A percentile compares a stretch with the other conserved stretches of the same genome.
Conservation (phyloP, 2,888 invertebrate genomes). For the Furcula furcula region DNA sequence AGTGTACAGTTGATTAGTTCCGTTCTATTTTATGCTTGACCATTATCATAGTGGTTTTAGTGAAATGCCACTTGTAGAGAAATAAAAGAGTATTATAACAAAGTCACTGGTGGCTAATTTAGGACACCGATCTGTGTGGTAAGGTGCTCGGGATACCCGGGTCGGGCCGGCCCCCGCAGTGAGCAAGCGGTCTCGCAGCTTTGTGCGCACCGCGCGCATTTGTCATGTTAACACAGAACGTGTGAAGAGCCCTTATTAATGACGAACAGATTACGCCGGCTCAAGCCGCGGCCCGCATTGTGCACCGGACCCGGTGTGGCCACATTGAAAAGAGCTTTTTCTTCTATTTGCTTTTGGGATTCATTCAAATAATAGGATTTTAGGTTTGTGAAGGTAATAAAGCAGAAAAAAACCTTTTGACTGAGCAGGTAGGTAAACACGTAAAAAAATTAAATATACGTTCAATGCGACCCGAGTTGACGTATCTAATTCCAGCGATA, state of each 20-base stretch:
- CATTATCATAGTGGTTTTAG: too few species aligned
- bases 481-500: conserved; percentile 11
- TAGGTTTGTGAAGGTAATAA: conserved; percentile 35
- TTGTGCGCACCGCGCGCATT: conserved; percentile 61
- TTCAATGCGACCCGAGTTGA: conserved; percentile 11
- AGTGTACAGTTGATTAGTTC: too few species aligned
- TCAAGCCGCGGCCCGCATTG: conserved; percentile 47
- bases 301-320: conserved; percentile 39
- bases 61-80: too few species aligned
- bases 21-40: too few species aligned
- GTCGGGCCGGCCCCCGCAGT: conserved; percentile 55
- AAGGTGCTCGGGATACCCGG: conserved; percentile 42
- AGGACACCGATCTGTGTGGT: conserved; percentile 37
- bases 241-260: conserved; percentile 78
- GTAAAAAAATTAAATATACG: conserved; percentile 22
- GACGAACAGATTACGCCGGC: conserved; percentile 67
- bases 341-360: conserved; percentile 50
- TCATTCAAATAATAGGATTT: conserved; percentile 55
- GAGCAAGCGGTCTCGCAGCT: conserved; percentile 36
- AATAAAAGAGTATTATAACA: conserved; percentile 7
- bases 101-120: conserved; percentile 17
- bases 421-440: conserved; percentile 32
- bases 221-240: conserved; percentile 79
- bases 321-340: conserved; percentile 49
- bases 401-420: conserved; percentile 29